Evolutionary conservation across 2,888 invertebrate species (phyloP).

Genomic region (Brenthis ino): DNA sequence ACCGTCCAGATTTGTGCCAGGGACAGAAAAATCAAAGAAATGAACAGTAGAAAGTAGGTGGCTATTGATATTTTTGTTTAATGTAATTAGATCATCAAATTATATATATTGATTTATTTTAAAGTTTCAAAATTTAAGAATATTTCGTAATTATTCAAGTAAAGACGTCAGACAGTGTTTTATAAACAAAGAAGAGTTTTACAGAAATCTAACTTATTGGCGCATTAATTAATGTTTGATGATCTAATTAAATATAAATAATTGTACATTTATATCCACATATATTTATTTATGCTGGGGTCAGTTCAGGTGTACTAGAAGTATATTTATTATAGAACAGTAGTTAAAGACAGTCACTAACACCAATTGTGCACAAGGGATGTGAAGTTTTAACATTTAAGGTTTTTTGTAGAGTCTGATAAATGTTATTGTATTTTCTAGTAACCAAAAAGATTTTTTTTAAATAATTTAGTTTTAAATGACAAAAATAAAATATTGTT

Average conservation of each 20-base stretch:
- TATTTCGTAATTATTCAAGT: too few species aligned
- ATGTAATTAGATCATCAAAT: conserved; percentile 24
- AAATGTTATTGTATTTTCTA: too few species aligned
- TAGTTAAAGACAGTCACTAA: conserved; percentile 12
- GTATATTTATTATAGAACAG: neutral
- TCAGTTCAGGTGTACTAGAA: conserved; percentile 2
- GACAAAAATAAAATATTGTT: neutral
- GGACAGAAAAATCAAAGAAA: conserved; percentile 70
- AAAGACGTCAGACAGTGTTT: too few species aligned
- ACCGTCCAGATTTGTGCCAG: conserved; percentile 74
- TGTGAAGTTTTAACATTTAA: conserved; percentile 2
- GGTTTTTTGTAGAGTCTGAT: neutral
- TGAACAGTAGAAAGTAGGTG: conserved; percentile 62
- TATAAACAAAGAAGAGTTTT: too few species aligned
- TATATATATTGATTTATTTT: neutral
- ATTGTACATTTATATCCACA: neutral
- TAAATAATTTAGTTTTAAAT: neutral
- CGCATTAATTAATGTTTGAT: neutral
- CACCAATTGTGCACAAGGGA: conserved; percentile 12
- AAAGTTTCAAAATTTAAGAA: too few species aligned
- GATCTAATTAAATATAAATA: conserved; percentile 24
- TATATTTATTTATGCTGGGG: conserved; percentile 5
- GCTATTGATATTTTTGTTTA: conserved; percentile 35
- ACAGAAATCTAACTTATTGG: neutral
- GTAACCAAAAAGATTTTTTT: neutral